Base-by-base conservation (phyloP, 2,888 invertebrate species). In the Nomada flava region DNA sequence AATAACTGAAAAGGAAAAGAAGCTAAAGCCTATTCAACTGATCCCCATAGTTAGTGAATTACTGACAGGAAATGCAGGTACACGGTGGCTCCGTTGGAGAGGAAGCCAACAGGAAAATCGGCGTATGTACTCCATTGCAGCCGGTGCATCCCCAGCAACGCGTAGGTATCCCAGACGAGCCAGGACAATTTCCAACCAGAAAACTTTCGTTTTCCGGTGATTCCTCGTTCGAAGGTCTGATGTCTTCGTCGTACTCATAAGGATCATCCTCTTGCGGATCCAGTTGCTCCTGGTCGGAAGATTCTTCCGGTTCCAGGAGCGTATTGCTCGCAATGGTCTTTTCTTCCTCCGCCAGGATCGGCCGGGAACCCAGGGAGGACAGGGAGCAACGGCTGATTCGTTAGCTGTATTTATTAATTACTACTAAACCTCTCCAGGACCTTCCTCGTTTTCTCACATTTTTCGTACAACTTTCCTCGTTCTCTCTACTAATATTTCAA, bases 231-330 rank as follows among this genome's bases (percentile, higher is more conserved):
- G 87, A 75, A 42, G 88, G 86, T 29, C 92, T 91, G 77, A 94
- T 92, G 79, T 94, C 94, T 59, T 94, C 94, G 89, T 94, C 94
- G 86, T 94, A 94, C 83, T 94, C 94, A 89, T 94, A 94, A 11
- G 94, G 94, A 88, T 94, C 94, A 83, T 94, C 94, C 60, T 93
- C 92, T 71, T 89, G 88, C 42, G 81, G 84, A 64, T 90, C 91
- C 73, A 89, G 86, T 36, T 71, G 75, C 76, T 89, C 69, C 84
- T 86, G 82, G 83, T 83, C 85, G 78, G 60, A 75, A 63, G 60
- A 23, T 36, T 76, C 87, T 84, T 86, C 89, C 87, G 86, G 70
- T 72, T 88, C 88, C 82, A 83, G 84, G 87, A 83, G 78, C 78
- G 73, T 72, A 63, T 74, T 50, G 57, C 70, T 73, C 36, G 79